Evolutionary conservation across 1,140 invertebrate genomes (phyloP), one percentile per base, ranked within the genome.

Genomic region (Megalonaias nervosa): DNA sequence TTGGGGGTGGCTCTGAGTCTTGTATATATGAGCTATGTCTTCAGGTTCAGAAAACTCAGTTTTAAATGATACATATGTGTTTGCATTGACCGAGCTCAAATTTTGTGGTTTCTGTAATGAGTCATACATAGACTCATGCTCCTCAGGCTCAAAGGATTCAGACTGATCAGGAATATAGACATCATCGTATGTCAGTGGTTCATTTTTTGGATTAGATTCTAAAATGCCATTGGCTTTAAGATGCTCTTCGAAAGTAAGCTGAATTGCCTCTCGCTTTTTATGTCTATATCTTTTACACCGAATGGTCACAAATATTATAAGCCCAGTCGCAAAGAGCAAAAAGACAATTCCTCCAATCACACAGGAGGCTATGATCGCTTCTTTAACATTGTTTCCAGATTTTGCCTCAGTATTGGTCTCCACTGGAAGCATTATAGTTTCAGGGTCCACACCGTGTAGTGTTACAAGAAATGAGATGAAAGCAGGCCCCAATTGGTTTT

Each of bases 21-120:
- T 81, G 75, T 67, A 70, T 71, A 48, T 71, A 57, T 38, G 72
- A 48, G 3, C 67, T 48, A 72, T 66, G n/a, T 83, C 80, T 13
- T 79, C 83, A 1, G 83, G 83, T 38, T 85, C 82, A 23, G 85
- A 81, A 64, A 84, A 70, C 71, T 86, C 83, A 48, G 81, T 83
- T 59, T 81, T 84, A 75, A 86, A 86, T 65, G 85, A 86, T 17
- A 86, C 81, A 65, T 86, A 86, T n/a, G 83, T 86, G 76, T 86
- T 84, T 21, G 76, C 74, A 38, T 78, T 78, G n/a, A 48, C 38
- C 6, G 76, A 74, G 58, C 71, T 78, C 4, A 66, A 31, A 16
- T 68, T 38, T 16, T 66, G 56, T n/a, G 76, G 76, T 56, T 71
- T 67, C 61, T 78, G 76, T 71, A 78, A 68, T 1, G 76, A 78